Evolutionary conservation across 1,140 invertebrate genomes (phyloP).

Genomic region (Monomorium pharaonis): DNA sequence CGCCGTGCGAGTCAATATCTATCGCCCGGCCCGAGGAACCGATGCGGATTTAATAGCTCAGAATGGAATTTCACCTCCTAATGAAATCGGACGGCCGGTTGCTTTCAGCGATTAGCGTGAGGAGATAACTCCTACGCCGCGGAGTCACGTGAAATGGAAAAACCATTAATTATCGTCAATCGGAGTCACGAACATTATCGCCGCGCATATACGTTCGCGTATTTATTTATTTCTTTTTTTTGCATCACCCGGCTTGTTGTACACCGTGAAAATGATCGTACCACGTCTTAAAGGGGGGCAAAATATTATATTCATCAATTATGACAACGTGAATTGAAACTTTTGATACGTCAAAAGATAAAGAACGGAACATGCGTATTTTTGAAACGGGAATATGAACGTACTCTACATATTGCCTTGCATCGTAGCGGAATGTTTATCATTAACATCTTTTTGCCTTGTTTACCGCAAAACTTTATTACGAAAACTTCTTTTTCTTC

Average conservation of each 20-base stretch:
- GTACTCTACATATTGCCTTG: not conserved
- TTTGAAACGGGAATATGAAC: not conserved
- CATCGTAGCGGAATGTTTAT: not conserved
- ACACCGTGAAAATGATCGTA: not conserved
- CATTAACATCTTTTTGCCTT: conserved; percentile 10
- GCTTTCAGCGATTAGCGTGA: conserved; percentile 24
- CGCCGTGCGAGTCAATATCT: not conserved
- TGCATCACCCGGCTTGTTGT: not conserved
- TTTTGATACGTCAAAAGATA: not conserved
- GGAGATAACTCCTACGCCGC: conserved; percentile 28
- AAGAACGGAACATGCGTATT: not conserved
- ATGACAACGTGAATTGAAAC: not conserved
- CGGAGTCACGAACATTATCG: conserved; percentile 40
- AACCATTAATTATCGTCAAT: conserved; percentile 54
- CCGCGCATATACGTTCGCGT: not conserved
- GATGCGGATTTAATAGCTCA: conserved; percentile 39
- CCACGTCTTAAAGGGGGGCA: not conserved
- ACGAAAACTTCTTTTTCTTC: conserved; percentile 13
- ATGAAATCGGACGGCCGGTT: conserved; percentile 23
- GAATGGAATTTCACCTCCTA: conserved; percentile 42
- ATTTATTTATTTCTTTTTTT: not conserved
- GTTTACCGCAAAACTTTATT: conserved; percentile 26
- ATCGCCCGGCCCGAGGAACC: not conserved
- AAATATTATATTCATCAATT: conserved; percentile 33
- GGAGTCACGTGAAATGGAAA: conserved; percentile 38